Evolutionary conservation across 1,140 invertebrate species (phyloP).

Genomic region (Thaumatotibia leucotreta): DNA sequence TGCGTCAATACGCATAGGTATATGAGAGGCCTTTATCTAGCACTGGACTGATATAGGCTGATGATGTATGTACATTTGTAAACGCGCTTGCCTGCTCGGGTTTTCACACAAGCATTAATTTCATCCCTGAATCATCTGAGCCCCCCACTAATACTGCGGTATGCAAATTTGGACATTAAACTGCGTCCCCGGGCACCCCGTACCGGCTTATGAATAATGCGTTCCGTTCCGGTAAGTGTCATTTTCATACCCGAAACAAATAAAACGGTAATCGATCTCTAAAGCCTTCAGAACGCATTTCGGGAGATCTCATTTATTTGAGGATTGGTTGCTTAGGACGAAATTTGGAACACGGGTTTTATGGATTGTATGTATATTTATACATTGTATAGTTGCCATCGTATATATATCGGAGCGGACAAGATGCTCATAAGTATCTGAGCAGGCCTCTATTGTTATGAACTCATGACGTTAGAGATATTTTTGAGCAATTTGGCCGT

Average conservation of each 20-base stretch:
- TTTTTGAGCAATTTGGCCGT: too few relatives aligned
- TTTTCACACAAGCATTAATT: background rate
- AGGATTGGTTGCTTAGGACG: background rate
- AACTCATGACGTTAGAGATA: too few relatives aligned
- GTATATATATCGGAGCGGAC: too few relatives aligned
- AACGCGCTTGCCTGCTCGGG: background rate
- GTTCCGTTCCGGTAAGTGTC: constrained; percentile 44
- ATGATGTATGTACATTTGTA: too few relatives aligned
- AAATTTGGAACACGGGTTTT: too few relatives aligned
- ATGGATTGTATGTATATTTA: too few relatives aligned
- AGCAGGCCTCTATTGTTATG: too few relatives aligned
- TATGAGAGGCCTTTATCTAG: too few relatives aligned
- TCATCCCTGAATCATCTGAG: constrained; percentile 19
- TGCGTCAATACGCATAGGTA: too few relatives aligned
- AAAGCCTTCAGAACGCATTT: background rate
- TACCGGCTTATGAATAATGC: constrained; percentile 56
- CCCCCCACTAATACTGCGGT: constrained; percentile 34
- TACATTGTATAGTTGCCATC: too few relatives aligned
- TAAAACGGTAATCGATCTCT: constrained; percentile 18
- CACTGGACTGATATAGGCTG: too few relatives aligned
- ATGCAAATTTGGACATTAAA: constrained; percentile 70
- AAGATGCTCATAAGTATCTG: too few relatives aligned
- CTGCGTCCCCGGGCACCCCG: constrained; percentile 44
- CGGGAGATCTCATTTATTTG: background rate
- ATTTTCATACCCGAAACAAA: constrained; percentile 30